Evolutionary conservation across 2,888 invertebrate species (phyloP), one percentile per base, ranked within the genome.

Genomic region (Chironomus riparius): DNA sequence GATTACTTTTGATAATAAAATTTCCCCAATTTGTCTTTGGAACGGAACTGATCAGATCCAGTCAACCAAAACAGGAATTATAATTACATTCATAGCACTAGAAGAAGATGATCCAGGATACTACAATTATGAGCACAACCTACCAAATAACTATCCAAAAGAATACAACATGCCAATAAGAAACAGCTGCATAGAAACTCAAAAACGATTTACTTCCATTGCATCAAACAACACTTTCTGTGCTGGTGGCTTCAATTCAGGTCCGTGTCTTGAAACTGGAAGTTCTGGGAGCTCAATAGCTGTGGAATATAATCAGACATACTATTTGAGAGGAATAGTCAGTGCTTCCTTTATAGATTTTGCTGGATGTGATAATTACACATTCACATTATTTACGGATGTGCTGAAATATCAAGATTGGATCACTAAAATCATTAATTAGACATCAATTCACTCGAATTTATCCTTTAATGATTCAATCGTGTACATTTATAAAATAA

Each of bases 301-400:
- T 13, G 22, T 70, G 10, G n/a, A 70, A 48, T 6, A 22, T 13
- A 18, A 48, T 10, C 21, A 48, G 12, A 70, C 12, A 12, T 70
- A 18, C n/a, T 70, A 28, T 13, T 0, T 48, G 4, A 18, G 48
- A 21, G 70, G 70, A 10, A 70, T 70, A 3, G 70, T 70, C 4
- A 18, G 18, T 5, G 70, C 70, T 21, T 22, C 22, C 2, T 70
- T 70, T 22, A 70, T 70, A 21, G 70, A 70, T 22, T 28, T 70
- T n/a, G 48, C 70, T 21, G 70, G 70, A 22, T 70, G 70, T 21
- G 70, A 70, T n/a, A 70, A 70, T 21, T 48, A 48, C 4, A 70
- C 70, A 2, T 70, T 13, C 22, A 48, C 70, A n/a, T 13, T 70
- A 0, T 70, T 70, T 12, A 70, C 70, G 7, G 70, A 70, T 12